phyloP scores from a whole-genome alignment of 2,797 vertebrate genomes.

The Melanotaenia trifasciata region DNA sequence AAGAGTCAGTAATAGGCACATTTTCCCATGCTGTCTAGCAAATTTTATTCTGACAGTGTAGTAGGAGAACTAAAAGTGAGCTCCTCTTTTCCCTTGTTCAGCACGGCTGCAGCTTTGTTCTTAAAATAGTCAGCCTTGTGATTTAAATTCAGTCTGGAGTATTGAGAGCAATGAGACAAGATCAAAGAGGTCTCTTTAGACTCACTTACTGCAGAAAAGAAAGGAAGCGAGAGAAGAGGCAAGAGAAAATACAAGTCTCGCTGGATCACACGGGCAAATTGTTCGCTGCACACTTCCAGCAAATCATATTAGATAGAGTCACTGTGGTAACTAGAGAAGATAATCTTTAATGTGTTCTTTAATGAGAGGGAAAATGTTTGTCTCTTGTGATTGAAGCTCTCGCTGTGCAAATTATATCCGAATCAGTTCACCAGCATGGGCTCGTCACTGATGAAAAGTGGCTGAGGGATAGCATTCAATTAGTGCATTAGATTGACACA shows the following conservation, averaged over 20 bases:
- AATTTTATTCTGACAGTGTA: conserved; percentile 56
- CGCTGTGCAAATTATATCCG: conserved; percentile 79
- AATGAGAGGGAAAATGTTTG: conserved; percentile 84
- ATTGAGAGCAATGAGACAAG: conserved; percentile 77
- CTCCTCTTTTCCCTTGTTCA: conserved; percentile 70
- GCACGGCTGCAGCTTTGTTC: conserved; percentile 78
- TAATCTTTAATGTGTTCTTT: conserved; percentile 80
- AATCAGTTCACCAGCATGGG: conserved; percentile 73
- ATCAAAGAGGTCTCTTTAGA: conserved; percentile 84
- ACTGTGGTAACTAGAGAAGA: conserved; percentile 75
- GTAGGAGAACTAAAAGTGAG: conserved; percentile 58
- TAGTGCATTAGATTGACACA: conserved; percentile 76
- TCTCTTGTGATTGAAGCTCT: conserved; percentile 81
- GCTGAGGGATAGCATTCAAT: conserved; percentile 77
- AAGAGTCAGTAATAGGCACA: conserved; percentile 47
- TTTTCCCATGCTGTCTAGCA: conserved; percentile 35
- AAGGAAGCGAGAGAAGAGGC: conserved; percentile 54
- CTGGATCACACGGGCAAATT: conserved; percentile 77
- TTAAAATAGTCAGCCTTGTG: conserved; percentile 78
- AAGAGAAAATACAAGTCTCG: conserved; percentile 70
- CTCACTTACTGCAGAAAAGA: conserved; percentile 73
- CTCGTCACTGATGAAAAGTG: conserved; percentile 74
- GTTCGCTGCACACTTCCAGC: conserved; percentile 70
- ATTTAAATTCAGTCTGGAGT: conserved; percentile 81
- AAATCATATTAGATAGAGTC: conserved; percentile 80